Evolutionary conservation across 2,888 invertebrate species (phyloP).

Genomic region (Amphipoea oculea): DNA sequence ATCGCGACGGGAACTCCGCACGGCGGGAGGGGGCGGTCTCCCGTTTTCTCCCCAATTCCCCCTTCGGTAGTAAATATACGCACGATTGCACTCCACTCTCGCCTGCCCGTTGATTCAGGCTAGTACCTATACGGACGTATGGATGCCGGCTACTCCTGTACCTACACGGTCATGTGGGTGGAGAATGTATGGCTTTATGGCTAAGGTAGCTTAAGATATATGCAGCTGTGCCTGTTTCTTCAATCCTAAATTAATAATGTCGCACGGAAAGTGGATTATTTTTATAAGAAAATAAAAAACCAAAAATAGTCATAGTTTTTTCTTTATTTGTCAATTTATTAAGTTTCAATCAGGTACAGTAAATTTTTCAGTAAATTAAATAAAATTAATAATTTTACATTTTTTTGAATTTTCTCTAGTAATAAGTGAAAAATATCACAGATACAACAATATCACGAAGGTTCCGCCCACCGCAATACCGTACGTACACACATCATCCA

Average conservation of each 20-base stretch:
- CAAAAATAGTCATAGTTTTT: conserved; percentile 72
- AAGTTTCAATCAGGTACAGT: conserved; percentile 82
- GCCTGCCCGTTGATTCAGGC: conserved; percentile 80
- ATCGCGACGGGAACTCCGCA: conserved; percentile 78
- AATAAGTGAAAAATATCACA: conserved; percentile 82
- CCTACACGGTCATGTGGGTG: conserved; percentile 31
- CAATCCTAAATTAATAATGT: background rate
- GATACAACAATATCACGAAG: conserved; percentile 77
- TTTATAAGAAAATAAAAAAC: conserved; percentile 62
- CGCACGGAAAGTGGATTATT: background rate
- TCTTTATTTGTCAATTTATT: conserved; percentile 88
- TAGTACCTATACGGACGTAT: conserved; percentile 44
- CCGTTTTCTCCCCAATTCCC: conserved; percentile 79
- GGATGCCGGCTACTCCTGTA: conserved; percentile 43
- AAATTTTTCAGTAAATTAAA: conserved; percentile 84
- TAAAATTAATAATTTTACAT: conserved; percentile 80
- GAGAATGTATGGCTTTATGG: conserved; percentile 22
- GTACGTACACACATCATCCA: conserved; percentile 80
- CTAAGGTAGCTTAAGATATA: background rate
- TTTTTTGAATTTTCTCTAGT: conserved; percentile 81
- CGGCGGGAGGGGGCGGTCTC: conserved; percentile 71
- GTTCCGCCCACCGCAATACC: conserved; percentile 72
- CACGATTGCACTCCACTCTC: conserved; percentile 84
- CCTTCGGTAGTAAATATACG: conserved; percentile 87
- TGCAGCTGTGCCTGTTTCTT: background rate